Percentiles rank a stretch among this genome's conserved stretches.
These are phyloP conservation scores for Morpho helenor DNA, from an alignment of 2,888 invertebrate species.

Conservation along the genomic window DNA sequence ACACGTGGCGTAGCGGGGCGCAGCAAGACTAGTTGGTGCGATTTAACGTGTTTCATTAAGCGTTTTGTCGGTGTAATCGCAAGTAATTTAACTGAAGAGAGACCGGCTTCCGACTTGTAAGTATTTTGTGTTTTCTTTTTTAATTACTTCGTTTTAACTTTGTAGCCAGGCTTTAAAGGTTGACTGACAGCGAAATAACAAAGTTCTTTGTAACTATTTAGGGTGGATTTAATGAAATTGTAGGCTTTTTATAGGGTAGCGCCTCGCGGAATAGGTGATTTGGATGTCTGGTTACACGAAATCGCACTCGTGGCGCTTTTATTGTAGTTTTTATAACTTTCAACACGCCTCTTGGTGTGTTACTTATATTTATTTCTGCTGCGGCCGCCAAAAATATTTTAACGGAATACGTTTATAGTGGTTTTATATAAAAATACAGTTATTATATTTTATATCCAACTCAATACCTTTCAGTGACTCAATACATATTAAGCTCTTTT, in stretches of 20 bases:
- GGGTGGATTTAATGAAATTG: constrained; percentile 70
- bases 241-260: constrained; percentile 58
- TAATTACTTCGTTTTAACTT: constrained; percentile 79
- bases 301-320: constrained; percentile 30
- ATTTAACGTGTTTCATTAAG: constrained; percentile 78
- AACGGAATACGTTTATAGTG: not conserved
- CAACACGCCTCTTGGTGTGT: constrained; percentile 19
- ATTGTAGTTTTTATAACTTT: constrained; percentile 28
- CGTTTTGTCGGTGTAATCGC: constrained; percentile 79
- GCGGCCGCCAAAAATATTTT: constrained; percentile 9
- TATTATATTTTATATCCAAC: too few relatives aligned
- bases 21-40: constrained; percentile 66
- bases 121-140: constrained; percentile 79
- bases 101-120: constrained; percentile 77
- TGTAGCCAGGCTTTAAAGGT: constrained; percentile 75
- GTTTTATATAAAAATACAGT: too few relatives aligned
- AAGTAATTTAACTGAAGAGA: constrained; percentile 79
- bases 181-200: constrained; percentile 78
- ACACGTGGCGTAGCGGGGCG: constrained; percentile 30
- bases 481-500: too few relatives aligned
- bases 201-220: constrained; percentile 75
- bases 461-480: too few relatives aligned
- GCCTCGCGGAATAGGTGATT: constrained; percentile 48
- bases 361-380: constrained; percentile 11
- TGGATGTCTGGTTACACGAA: constrained; percentile 36